Base-by-base conservation (phyloP, 2,113 vertebrate species). In the Gasterosteus nipponicus region DNA sequence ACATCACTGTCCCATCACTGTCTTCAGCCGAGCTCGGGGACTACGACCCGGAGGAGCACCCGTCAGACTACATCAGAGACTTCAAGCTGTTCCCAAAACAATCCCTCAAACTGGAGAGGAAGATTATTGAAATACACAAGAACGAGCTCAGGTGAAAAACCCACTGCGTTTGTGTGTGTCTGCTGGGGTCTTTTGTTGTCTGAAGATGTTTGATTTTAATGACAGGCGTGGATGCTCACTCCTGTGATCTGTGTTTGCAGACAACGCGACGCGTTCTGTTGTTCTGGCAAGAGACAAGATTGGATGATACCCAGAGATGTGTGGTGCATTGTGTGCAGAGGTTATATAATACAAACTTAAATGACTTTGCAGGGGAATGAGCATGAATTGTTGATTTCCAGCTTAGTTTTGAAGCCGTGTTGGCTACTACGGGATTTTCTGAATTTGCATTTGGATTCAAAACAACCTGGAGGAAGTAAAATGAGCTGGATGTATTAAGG, bases 41-140 rank as follows among this genome's bases (percentile, higher is more conserved):
- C 91, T 97, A 96, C 0, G 96, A 99, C 83, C 94, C 95, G 69
- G 96, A 98, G 41, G 97, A 98, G 74, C 97, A 99, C 74, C 94
- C 96, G 15, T 96, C 96, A 66, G 97, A 97, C 94, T 99, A 99
- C 81, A 93, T 99, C 94, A 94, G 91, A 1, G 96, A 99, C 81
- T 98, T 99, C 73, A 97, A 96, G 80, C 96, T 99, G 87, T 99
- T 99, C 87, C 98, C 98, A 18, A 98, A 99, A 89, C 98, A 98
- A 69, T 96, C 97, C 38, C 96, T 96, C 87, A 99, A 97, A 80
- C 94, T 99, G 22, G 97, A 99, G 90, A 95, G 96, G 92, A 98
- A 97, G 94, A 98, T 99, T 80, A 94, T 94, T 81, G 98, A 99
- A 87, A 96, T 97, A 85, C 98, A 99, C 92, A 97, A 95, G 93